Percentiles rank a stretch among this genome's conserved stretches.
phyloP scores from a whole-genome alignment of 2,797 vertebrate species.

The Channa striata region DNA sequence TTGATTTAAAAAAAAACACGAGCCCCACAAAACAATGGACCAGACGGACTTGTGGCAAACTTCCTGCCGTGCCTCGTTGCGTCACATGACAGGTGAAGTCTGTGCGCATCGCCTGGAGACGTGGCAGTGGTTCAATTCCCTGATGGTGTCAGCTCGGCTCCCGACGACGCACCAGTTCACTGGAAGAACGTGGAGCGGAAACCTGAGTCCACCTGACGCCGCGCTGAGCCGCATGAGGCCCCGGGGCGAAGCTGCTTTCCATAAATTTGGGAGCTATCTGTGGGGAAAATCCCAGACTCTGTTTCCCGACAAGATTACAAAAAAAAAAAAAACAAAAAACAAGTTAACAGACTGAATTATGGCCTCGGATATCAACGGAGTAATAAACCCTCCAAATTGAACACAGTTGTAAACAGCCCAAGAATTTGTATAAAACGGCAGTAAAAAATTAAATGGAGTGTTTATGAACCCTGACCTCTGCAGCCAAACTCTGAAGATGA shows the following conservation, averaged over 20 bases:
- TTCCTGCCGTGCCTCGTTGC: slow-evolving; percentile 23
- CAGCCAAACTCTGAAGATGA: background rate
- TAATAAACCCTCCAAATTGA: background rate
- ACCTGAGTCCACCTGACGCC: slow-evolving; percentile 26
- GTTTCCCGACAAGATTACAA: background rate
- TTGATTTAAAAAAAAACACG: background rate
- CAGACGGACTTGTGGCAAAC: slow-evolving; percentile 48
- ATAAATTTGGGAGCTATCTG: slow-evolving; percentile 16
- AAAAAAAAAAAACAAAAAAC: background rate
- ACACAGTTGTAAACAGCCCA: no score
- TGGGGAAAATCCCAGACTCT: background rate
- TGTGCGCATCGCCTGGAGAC: slow-evolving; percentile 11
- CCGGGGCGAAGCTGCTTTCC: background rate
- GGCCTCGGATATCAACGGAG: background rate
- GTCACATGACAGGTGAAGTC: slow-evolving; percentile 54
- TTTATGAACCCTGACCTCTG: slow-evolving; percentile 12
- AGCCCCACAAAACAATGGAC: background rate
- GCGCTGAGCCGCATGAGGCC: background rate
- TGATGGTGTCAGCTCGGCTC: background rate
- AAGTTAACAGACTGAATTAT: background rate
- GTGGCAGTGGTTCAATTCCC: slow-evolving; percentile 25
- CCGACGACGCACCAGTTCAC: background rate
- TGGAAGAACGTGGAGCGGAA: background rate
- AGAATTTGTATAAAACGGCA: background rate
- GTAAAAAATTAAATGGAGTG: background rate